phyloP scores from a whole-genome alignment of 2,888 invertebrate genomes.

The Dromius quadrimaculatus region DNA sequence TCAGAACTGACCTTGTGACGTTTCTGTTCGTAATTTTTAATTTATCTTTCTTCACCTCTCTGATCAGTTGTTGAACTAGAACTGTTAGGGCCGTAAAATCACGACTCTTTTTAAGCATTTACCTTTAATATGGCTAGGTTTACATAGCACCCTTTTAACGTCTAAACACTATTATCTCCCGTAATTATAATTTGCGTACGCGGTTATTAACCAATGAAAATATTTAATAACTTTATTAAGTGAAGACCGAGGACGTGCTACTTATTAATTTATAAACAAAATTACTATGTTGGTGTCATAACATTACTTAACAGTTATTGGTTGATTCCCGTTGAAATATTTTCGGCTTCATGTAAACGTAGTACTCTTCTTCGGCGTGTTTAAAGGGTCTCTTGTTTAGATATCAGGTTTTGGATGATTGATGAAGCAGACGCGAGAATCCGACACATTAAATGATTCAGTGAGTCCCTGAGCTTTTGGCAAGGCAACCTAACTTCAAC shows the following conservation, averaged over 20 bases:
- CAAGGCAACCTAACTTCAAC: slow-evolving; percentile 8
- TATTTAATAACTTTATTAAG: slow-evolving; percentile 29
- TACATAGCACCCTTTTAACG: slow-evolving; percentile 33
- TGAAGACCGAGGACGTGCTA: not conserved
- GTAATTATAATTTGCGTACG: slow-evolving; percentile 20
- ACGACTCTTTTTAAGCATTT: slow-evolving; percentile 48
- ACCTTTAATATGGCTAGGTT: slow-evolving; percentile 41
- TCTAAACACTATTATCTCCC: too few species aligned
- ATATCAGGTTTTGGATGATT: slow-evolving; percentile 64
- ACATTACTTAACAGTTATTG: not conserved
- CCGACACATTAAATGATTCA: slow-evolving; percentile 60
- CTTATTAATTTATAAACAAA: not conserved
- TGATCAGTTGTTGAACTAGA: slow-evolving; percentile 11
- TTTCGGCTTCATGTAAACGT: slow-evolving; percentile 7
- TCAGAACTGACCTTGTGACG: too few species aligned
- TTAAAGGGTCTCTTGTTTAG: slow-evolving; percentile 61
- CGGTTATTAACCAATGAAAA: too few species aligned
- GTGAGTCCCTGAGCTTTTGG: slow-evolving; percentile 59
- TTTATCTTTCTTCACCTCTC: not conserved
- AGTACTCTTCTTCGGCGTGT: slow-evolving; percentile 56
- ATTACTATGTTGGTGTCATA: not conserved
- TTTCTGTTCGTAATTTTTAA: not conserved
- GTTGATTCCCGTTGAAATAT: not conserved
- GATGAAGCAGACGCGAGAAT: slow-evolving; percentile 61
- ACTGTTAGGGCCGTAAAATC: slow-evolving; percentile 43